Conservation (phyloP, 2,797 vertebrate genomes). For the Pogoniulus pusillus region DNA sequence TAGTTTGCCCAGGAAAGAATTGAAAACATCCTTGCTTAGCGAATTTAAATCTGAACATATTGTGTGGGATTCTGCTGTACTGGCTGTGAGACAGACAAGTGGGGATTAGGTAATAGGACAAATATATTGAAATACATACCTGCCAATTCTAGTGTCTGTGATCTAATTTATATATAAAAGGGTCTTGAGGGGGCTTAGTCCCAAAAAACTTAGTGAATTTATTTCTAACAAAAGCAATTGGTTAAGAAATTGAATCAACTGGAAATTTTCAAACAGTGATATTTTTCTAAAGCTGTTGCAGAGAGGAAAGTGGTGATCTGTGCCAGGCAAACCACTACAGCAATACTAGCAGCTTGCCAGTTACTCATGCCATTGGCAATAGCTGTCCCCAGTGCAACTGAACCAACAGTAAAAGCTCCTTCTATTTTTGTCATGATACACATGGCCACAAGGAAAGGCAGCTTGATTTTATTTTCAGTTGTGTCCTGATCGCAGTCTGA, state of each 20-base stretch:
- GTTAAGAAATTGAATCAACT: neutral
- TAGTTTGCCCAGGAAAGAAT: neutral
- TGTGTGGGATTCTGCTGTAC: neutral
- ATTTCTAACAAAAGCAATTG: neutral
- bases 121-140: neutral
- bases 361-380: constrained; percentile 49
- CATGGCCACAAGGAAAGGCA: constrained; percentile 31
- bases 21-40: neutral
- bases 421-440: constrained; percentile 58
- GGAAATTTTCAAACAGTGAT: neutral
- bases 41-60: neutral
- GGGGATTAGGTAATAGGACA: neutral
- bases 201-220: neutral
- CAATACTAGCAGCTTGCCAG: constrained; percentile 40
- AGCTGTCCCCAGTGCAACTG: constrained; percentile 34
- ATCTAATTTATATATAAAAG: neutral
- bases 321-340: constrained; percentile 33
- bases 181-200: neutral
- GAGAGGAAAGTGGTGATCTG: neutral
- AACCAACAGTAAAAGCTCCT: constrained; percentile 45
- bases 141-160: neutral
- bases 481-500: constrained; percentile 10
- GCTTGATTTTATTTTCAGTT: constrained; percentile 58
- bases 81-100: neutral
- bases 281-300: constrained; percentile 18